phyloP scores from a whole-genome alignment of 2,888 invertebrate genomes.

The Andrena trimmerana region DNA sequence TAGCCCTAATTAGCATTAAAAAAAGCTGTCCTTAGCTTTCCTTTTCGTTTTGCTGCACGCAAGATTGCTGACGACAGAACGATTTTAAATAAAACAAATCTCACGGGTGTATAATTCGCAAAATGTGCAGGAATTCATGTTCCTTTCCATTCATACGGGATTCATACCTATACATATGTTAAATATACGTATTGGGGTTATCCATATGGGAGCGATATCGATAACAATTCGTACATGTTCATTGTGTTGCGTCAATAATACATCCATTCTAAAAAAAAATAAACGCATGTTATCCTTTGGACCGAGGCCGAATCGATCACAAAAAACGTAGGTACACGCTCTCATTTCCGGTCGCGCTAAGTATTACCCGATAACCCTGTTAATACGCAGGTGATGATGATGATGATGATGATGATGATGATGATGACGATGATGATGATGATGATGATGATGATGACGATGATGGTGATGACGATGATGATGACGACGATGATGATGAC shows the following conservation, averaged over 20 bases:
- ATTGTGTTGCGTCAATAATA: conserved; percentile 66
- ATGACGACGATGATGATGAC: conserved; percentile 81
- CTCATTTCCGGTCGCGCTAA: conserved; percentile 53
- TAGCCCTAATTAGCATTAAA: no score
- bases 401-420: conserved; percentile 85
- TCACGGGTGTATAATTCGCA: not conserved
- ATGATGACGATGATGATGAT: conserved; percentile 86
- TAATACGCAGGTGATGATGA: conserved; percentile 82
- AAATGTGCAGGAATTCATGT: conserved; percentile 6
- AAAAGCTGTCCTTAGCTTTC: not conserved
- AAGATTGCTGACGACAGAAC: conserved; percentile 10
- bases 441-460: conserved; percentile 83
- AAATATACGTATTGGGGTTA: conserved; percentile 21
- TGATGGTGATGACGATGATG: conserved; percentile 86
- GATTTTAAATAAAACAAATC: not conserved
- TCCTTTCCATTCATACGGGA: conserved; percentile 1
- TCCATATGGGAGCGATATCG: conserved; percentile 26
- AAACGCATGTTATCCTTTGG: conserved; percentile 60
- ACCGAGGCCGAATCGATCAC: conserved; percentile 74
- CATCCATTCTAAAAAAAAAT: conserved; percentile 47
- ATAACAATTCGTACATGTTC: conserved; percentile 61
- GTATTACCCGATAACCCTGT: conserved; percentile 78
- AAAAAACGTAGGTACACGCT: conserved; percentile 74
- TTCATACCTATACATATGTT: conserved; percentile 6
- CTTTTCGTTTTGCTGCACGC: not conserved